Evolutionary conservation across 1,140 invertebrate species (phyloP).

Genomic region (Matsumurasca onukii): DNA sequence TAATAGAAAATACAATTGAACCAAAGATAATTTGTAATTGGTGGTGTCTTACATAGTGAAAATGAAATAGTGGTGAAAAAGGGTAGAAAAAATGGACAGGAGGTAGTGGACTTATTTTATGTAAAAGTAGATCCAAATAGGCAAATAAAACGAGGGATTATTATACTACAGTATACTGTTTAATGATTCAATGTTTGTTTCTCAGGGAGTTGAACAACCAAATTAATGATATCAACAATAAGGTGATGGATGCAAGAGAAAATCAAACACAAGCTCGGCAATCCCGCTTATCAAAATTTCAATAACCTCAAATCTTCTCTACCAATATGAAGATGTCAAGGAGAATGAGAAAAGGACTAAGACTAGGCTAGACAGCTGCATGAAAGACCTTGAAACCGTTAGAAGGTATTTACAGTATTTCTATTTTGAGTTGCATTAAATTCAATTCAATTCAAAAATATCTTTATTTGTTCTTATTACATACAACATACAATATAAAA

Average conservation of each 20-base stretch:
- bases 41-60: too few relatives aligned
- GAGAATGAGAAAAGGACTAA: neutral
- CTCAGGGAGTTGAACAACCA: neutral
- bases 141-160: neutral
- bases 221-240: neutral
- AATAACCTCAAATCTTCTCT: neutral
- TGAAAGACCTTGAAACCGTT: neutral
- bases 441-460: too few relatives aligned
- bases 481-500: too few relatives aligned
- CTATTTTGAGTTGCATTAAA: too few relatives aligned
- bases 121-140: too few relatives aligned
- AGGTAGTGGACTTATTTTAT: too few relatives aligned
- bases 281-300: neutral
- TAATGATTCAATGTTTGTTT: conserved; percentile 7
- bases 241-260: neutral
- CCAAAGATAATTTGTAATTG: too few relatives aligned
- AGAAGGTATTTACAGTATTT: too few relatives aligned
- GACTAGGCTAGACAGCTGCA: neutral
- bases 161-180: conserved; percentile 14
- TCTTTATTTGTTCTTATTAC: too few relatives aligned
- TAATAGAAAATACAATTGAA: too few relatives aligned
- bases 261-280: neutral
- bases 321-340: neutral
- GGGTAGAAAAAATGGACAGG: too few relatives aligned
- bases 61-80: too few relatives aligned